These are phyloP conservation scores for Eupeodes luniger DNA, from an alignment of 2,888 invertebrate species.

Conservation along the genomic window DNA sequence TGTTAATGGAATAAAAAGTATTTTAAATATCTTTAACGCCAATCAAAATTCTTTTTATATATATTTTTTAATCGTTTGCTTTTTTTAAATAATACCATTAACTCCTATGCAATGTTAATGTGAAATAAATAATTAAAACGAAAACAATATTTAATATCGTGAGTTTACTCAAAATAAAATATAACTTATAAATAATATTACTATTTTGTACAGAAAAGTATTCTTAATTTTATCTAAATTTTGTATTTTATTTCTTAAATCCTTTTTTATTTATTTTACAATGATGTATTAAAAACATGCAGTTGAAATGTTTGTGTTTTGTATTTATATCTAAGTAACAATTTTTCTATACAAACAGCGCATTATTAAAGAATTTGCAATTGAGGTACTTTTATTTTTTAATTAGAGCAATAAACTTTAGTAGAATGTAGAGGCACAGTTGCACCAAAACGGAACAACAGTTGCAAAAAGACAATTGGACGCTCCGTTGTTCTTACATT, in stretches of 20 bases:
- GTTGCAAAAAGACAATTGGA: slow-evolving; percentile 85
- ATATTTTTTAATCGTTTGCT: slow-evolving; percentile 19
- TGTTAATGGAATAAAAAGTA: slow-evolving; percentile 51
- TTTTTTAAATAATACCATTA: slow-evolving; percentile 48
- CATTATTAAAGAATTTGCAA: slow-evolving; percentile 60
- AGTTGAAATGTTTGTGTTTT: slow-evolving; percentile 77
- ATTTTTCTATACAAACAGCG: slow-evolving; percentile 52
- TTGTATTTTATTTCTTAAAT: slow-evolving; percentile 58
- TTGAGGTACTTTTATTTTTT: slow-evolving; percentile 72
- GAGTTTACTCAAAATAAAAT: slow-evolving; percentile 78
- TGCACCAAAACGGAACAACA: slow-evolving; percentile 84
- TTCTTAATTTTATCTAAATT: slow-evolving; percentile 77
- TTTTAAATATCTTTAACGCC: slow-evolving; percentile 71
- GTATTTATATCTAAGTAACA: slow-evolving; percentile 46
- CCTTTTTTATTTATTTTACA: slow-evolving; percentile 71
- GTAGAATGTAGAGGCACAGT: slow-evolving; percentile 75
- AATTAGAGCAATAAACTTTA: slow-evolving; percentile 72
- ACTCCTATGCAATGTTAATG: slow-evolving; percentile 33
- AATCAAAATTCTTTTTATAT: slow-evolving; percentile 10
- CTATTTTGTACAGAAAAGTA: slow-evolving; percentile 71
- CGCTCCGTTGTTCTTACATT: slow-evolving; percentile 84
- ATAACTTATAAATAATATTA: slow-evolving; percentile 19
- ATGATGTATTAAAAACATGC: slow-evolving; percentile 60
- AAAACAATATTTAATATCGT: slow-evolving; percentile 77
- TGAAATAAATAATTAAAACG: slow-evolving; percentile 57